Conservation (phyloP, 2,797 vertebrate genomes). For the Takifugu rubripes region DNA sequence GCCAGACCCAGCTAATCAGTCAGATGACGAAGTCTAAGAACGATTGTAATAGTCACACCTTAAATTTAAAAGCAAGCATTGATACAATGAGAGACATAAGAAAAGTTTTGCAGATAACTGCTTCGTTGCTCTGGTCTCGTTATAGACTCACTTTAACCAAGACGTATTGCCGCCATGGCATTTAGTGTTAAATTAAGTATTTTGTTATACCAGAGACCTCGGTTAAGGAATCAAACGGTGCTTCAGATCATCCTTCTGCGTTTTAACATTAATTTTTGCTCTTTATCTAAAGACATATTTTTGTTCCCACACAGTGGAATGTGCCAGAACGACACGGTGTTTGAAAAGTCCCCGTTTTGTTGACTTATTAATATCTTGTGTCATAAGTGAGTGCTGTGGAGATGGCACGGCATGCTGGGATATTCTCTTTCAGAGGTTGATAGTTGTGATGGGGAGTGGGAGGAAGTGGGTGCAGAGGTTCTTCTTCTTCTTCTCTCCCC, state of each 20-base stretch:
- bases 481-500: conserved; percentile 33
- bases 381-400: conserved; percentile 65
- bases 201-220: conserved; percentile 52
- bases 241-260: conserved; percentile 44
- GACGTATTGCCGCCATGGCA: conserved; percentile 8
- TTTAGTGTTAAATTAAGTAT: conserved; percentile 54
- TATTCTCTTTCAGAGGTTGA: conserved; percentile 65
- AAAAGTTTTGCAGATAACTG: too few species aligned
- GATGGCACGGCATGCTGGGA: conserved; percentile 73
- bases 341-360: conserved; percentile 66
- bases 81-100: too few species aligned
- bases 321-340: conserved; percentile 46
- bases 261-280: conserved; percentile 39
- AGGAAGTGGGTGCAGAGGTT: conserved; percentile 48
- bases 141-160: too few species aligned
- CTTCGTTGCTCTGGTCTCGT: too few species aligned
- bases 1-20: too few species aligned
- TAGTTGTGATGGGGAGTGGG: conserved; percentile 42
- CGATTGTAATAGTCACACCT: too few species aligned
- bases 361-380: conserved; percentile 78
- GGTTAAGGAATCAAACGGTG: conserved; percentile 50
- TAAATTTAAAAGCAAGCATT: too few species aligned
- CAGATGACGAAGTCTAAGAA: too few species aligned
- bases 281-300: conserved; percentile 47
- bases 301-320: conserved; percentile 43